These are phyloP conservation scores for Dendrolimus punctatus DNA, from an alignment of 1,140 invertebrate species.

Conservation along the genomic window DNA sequence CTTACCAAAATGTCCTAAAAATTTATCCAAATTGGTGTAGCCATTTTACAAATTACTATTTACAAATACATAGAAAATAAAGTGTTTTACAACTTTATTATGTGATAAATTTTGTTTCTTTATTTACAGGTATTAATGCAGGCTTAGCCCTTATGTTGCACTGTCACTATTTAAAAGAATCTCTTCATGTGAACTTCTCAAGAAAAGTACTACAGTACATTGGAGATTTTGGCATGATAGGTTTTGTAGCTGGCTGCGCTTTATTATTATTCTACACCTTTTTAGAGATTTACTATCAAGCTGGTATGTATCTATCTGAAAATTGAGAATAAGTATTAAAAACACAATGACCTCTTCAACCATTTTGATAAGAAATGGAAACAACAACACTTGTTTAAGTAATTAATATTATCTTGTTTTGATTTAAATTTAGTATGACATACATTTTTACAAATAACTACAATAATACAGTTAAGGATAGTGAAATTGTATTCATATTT, in stretches of 20 bases:
- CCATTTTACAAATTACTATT: no score
- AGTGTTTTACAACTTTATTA: slow-evolving; percentile 7
- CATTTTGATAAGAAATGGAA: no score
- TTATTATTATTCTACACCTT: slow-evolving; percentile 51
- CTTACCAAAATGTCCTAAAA: no score
- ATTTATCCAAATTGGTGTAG: no score
- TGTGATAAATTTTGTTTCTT: neutral
- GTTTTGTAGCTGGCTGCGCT: slow-evolving; percentile 45
- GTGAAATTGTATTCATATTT: no score
- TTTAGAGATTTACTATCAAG: slow-evolving; percentile 48
- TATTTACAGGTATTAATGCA: slow-evolving; percentile 43
- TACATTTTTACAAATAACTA: no score
- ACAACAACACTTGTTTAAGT: no score
- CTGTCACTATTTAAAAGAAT: slow-evolving; percentile 49
- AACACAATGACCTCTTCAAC: no score
- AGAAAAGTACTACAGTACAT: slow-evolving; percentile 50
- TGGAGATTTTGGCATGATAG: slow-evolving; percentile 55
- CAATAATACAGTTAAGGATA: no score
- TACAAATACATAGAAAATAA: neutral
- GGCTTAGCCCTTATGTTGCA: slow-evolving; percentile 43
- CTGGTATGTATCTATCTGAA: slow-evolving; percentile 26
- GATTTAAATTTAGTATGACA: no score
- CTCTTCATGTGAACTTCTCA: slow-evolving; percentile 56
- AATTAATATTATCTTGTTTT: no score
- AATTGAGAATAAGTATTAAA: neutral